These are phyloP conservation scores for Nannoperca obscura DNA, from an alignment of 2,797 vertebrate genomes.

Conservation along the genomic window DNA sequence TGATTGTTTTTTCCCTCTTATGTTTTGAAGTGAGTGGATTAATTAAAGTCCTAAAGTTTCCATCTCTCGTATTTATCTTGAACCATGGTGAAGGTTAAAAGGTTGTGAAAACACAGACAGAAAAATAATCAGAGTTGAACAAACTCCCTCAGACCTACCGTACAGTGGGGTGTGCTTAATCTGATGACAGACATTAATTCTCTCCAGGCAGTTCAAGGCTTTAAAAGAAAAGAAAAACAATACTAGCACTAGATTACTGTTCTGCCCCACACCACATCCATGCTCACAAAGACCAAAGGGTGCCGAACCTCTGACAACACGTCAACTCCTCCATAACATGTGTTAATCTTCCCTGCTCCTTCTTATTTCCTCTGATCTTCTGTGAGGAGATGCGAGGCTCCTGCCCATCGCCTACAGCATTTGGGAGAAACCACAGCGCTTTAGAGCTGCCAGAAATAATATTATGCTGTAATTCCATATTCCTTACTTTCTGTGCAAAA, in stretches of 20 bases:
- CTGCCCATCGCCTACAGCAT: constrained; percentile 29
- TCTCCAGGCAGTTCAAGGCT: constrained; percentile 25
- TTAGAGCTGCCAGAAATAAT: constrained; percentile 64
- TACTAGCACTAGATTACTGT: constrained; percentile 14
- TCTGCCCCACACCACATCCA: constrained; percentile 32
- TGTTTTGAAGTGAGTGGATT: constrained; percentile 17
- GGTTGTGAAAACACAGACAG: constrained; percentile 31
- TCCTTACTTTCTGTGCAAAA: constrained; percentile 49
- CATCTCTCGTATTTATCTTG: not conserved
- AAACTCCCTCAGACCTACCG: constrained; percentile 17
- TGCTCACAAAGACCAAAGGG: constrained; percentile 18
- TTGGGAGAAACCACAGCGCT: constrained; percentile 26
- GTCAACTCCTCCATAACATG: constrained; percentile 38
- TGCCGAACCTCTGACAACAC: constrained; percentile 39
- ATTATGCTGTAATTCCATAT: constrained; percentile 64
- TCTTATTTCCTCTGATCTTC: constrained; percentile 28
- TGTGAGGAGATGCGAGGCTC: constrained; percentile 14
- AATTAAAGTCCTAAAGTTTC: constrained; percentile 24
- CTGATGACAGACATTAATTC: constrained; percentile 21
- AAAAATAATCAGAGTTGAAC: constrained; percentile 33
- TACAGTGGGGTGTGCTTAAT: constrained; percentile 4
- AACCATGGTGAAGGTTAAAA: constrained; percentile 13
- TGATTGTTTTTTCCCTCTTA: not conserved
- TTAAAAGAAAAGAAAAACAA: constrained; percentile 8
- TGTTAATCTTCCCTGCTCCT: constrained; percentile 2